A percentile compares a stretch with the other conserved stretches of the same genome.
phyloP scores from a whole-genome alignment of 2,888 invertebrate genomes.

The Drosophila anceps region DNA sequence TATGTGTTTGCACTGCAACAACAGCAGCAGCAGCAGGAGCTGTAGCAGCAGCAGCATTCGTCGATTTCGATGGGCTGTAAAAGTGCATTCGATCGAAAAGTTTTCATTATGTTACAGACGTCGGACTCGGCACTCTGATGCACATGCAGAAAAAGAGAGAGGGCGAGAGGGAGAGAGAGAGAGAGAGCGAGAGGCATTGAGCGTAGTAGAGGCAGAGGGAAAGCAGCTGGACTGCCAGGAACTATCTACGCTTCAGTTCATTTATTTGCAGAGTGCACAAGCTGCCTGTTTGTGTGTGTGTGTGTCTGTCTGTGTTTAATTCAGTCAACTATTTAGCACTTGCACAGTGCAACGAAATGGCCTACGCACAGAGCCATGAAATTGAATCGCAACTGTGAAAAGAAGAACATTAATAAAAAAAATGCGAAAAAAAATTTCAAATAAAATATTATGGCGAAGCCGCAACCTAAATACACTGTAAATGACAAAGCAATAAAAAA shows the following conservation, averaged over 20 bases:
- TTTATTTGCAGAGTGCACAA: conserved; percentile 66
- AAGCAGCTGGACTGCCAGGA: conserved; percentile 26
- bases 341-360: conserved; percentile 66
- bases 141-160: background rate
- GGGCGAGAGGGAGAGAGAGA: background rate
- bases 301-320: conserved; percentile 48
- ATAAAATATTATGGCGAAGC: background rate
- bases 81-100: conserved; percentile 79
- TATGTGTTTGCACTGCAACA: conserved; percentile 65
- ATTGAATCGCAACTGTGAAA: conserved; percentile 72
- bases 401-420: conserved; percentile 24
- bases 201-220: background rate
- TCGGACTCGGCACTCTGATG: conserved; percentile 25
- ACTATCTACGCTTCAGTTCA: conserved; percentile 74
- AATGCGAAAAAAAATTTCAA: background rate
- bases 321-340: conserved; percentile 80
- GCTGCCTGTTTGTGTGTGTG: conserved; percentile 11
- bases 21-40: conserved; percentile 26
- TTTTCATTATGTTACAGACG: conserved; percentile 71
- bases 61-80: conserved; percentile 52
- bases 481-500: background rate
- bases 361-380: conserved; percentile 81
- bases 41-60: conserved; percentile 32
- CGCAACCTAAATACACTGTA: conserved; percentile 6
- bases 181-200: conserved; percentile 1